Percentiles rank a stretch among this genome's conserved stretches.
Conservation (phyloP, 2,888 invertebrate genomes). For the Epirrhoe tristata region DNA sequence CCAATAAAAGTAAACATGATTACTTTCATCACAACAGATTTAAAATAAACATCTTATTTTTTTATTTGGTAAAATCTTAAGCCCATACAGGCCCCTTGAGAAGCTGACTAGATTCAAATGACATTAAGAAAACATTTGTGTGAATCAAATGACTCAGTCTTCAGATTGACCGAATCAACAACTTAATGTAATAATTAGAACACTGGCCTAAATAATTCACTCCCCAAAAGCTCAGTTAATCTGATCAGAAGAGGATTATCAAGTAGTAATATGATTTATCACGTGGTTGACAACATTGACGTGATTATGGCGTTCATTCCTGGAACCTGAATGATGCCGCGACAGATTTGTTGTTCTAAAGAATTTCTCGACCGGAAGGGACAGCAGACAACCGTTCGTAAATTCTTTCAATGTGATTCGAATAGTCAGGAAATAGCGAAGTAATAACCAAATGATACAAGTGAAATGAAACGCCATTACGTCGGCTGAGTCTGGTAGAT, state of each 20-base stretch:
- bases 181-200: neutral
- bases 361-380: conserved; percentile 36
- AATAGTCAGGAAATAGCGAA: conserved; percentile 14
- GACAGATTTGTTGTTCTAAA: conserved; percentile 20
- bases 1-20: conserved; percentile 18
- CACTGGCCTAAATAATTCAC: conserved; percentile 7
- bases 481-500: conserved; percentile 54
- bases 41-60: neutral
- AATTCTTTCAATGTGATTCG: conserved; percentile 12
- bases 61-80: conserved; percentile 50
- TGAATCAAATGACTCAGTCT: conserved; percentile 15
- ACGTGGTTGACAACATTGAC: conserved; percentile 22
- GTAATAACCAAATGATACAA: conserved; percentile 43
- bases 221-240: conserved; percentile 20
- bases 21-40: conserved; percentile 12
- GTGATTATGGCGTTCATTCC: conserved; percentile 23
- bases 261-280: conserved; percentile 25
- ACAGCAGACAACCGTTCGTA: neutral
- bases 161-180: conserved; percentile 3
- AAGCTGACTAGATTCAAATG: conserved; percentile 56
- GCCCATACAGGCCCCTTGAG: conserved; percentile 57
- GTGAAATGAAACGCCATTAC: conserved; percentile 57
- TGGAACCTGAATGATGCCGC: conserved; percentile 24
- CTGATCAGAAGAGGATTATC: conserved; percentile 15
- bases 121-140: conserved; percentile 49